phyloP scores from a whole-genome alignment of 2,888 invertebrate species.

The Falcaria lacertinaria region DNA sequence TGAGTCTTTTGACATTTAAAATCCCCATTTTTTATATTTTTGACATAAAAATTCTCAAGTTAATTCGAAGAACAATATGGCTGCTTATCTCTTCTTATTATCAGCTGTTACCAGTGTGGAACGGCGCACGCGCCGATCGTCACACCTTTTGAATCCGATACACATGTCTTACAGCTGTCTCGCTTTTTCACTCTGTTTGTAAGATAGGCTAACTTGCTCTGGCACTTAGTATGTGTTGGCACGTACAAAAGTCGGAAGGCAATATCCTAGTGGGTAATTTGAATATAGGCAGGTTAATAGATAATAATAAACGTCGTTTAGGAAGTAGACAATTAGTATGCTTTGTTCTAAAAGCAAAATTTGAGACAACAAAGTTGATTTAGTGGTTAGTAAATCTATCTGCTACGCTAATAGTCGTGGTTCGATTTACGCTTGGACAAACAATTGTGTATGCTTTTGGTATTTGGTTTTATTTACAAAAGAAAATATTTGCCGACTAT shows the following conservation, averaged over 20 bases:
- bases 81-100: constrained; percentile 37
- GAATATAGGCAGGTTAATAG: constrained; percentile 15
- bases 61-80: constrained; percentile 38
- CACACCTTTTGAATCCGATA: constrained; percentile 45
- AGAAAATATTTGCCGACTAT: too few relatives aligned
- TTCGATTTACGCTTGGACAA: too few relatives aligned
- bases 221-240: constrained; percentile 5
- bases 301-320: not conserved
- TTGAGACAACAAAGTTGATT: too few relatives aligned
- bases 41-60: not conserved
- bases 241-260: constrained; percentile 15
- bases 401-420: too few relatives aligned
- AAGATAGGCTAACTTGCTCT: constrained; percentile 2
- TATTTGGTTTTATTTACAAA: too few relatives aligned
- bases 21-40: too few relatives aligned
- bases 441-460: too few relatives aligned
- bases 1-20: too few relatives aligned
- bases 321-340: not conserved
- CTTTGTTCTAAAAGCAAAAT: not conserved
- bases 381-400: too few relatives aligned
- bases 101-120: constrained; percentile 32
- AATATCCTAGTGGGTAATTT: constrained; percentile 9
- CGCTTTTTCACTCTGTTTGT: constrained; percentile 1
- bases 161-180: constrained; percentile 32
- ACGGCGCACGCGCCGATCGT: constrained; percentile 53